phyloP scores from a whole-genome alignment of 2,113 vertebrate species.

The Ploceus nigricollis region DNA sequence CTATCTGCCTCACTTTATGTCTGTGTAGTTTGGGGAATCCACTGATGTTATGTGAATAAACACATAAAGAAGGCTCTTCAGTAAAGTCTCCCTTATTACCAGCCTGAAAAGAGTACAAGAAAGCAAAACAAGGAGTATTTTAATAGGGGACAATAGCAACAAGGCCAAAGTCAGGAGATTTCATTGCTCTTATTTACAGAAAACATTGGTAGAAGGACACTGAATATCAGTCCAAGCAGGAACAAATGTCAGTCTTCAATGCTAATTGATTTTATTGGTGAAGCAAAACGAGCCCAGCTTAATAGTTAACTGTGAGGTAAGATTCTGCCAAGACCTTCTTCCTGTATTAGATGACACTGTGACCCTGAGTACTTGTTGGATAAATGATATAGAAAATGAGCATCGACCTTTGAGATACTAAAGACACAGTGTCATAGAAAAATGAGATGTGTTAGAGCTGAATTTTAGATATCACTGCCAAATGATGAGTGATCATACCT shows the following conservation, averaged over 20 bases:
- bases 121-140: not conserved
- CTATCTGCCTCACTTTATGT: not conserved
- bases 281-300: not conserved
- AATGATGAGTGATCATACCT: not conserved
- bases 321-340: not conserved
- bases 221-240: not conserved
- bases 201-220: not conserved
- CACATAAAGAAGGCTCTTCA: not conserved
- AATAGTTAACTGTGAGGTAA: not conserved
- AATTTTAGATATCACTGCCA: not conserved
- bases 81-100: not conserved
- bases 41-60: not conserved
- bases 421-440: not conserved
- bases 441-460: not conserved
- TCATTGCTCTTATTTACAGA: not conserved
- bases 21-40: not conserved
- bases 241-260: not conserved
- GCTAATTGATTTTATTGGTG: constrained; percentile 2
- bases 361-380: not conserved
- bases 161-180: not conserved
- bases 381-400: not conserved
- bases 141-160: not conserved
- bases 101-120: not conserved
- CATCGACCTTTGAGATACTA: not conserved
- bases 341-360: not conserved